phyloP scores from a whole-genome alignment of 2,113 vertebrate species.

The Hemicordylus capensis region DNA sequence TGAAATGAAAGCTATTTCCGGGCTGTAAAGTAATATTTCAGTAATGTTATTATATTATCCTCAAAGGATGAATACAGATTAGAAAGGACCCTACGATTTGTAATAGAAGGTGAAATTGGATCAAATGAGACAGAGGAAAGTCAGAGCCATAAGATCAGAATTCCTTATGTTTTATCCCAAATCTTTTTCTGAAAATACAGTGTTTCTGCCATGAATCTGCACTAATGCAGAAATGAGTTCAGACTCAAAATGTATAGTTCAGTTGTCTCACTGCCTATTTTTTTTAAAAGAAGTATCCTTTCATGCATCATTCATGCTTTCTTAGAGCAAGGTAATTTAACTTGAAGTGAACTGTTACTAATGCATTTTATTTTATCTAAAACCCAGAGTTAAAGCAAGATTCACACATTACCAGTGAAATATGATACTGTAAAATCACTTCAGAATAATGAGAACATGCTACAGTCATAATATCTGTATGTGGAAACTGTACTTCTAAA shows the following conservation, averaged over 20 bases:
- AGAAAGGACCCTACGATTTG: conserved; percentile 10
- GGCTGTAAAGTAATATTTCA: conserved; percentile 20
- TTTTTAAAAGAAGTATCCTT: neutral
- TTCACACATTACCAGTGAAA: too few relatives aligned
- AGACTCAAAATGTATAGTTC: neutral
- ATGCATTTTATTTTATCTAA: too few relatives aligned
- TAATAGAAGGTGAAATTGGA: neutral
- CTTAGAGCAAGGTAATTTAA: neutral
- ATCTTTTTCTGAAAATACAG: neutral
- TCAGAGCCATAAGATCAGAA: neutral
- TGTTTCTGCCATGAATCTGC: neutral
- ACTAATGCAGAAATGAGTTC: neutral
- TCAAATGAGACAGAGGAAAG: neutral
- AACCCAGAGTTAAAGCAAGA: too few relatives aligned
- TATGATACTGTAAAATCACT: too few relatives aligned
- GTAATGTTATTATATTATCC: neutral
- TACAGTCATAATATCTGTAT: too few relatives aligned
- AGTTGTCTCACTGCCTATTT: neutral
- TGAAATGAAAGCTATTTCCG: conserved; percentile 18
- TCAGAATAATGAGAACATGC: too few relatives aligned
- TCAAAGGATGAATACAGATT: conserved; percentile 7
- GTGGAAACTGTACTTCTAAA: too few relatives aligned
- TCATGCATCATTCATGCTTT: neutral
- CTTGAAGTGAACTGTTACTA: too few relatives aligned
- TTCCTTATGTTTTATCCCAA: neutral